These are phyloP conservation scores for Malthinus flaveolus DNA, from an alignment of 2,888 invertebrate genomes.

Conservation along the genomic window DNA sequence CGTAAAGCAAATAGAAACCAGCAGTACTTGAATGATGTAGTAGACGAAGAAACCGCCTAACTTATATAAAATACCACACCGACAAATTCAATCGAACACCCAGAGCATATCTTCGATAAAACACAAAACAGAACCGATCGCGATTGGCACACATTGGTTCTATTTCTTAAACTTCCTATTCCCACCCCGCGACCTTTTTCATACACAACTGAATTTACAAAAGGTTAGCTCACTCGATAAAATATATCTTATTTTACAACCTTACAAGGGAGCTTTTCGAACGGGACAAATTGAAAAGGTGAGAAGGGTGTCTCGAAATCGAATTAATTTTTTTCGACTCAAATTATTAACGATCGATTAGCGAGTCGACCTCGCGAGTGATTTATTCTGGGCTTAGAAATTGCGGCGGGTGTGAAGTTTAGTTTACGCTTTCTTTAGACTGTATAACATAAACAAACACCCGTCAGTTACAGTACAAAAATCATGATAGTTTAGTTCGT, in stretches of 20 bases:
- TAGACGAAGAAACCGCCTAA: constrained; percentile 20
- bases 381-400: constrained; percentile 40
- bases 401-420: constrained; percentile 37
- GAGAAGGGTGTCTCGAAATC: neutral
- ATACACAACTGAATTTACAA: constrained; percentile 7
- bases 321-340: neutral
- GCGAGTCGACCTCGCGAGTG: constrained; percentile 30
- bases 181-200: constrained; percentile 26
- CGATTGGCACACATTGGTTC: constrained; percentile 36
- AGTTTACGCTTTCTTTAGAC: constrained; percentile 51
- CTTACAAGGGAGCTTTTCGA: constrained; percentile 1
- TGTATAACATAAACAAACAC: constrained; percentile 53
- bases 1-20: constrained; percentile 19
- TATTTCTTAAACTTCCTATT: constrained; percentile 29
- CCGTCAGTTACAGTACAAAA: constrained; percentile 46
- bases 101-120: constrained; percentile 37
- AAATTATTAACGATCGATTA: constrained; percentile 29
- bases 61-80: constrained; percentile 30
- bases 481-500: constrained; percentile 46
- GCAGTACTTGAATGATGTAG: constrained; percentile 22
- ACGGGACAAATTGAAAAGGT: neutral
- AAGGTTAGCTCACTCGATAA: constrained; percentile 30
- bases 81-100: constrained; percentile 36
- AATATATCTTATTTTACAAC: constrained; percentile 2
- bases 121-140: constrained; percentile 36